Conservation (phyloP, 2,113 vertebrate species). For the Orthonyx spaldingii region DNA sequence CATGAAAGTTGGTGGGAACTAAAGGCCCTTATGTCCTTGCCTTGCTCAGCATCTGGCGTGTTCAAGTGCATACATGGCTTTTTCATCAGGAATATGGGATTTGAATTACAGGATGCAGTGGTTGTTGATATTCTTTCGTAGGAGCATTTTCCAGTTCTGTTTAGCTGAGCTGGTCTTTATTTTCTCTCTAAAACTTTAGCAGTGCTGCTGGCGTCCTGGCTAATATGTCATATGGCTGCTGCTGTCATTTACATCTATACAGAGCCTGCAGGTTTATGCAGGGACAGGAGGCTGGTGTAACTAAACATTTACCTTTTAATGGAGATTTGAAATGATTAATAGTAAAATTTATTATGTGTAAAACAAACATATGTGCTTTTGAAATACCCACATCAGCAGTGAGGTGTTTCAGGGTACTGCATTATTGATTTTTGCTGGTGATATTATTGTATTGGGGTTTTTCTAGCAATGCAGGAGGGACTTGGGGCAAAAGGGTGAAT, state of each 20-base stretch:
- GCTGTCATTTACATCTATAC: neutral
- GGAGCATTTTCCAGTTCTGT: neutral
- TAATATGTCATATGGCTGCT: too few relatives aligned
- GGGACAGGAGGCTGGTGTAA: neutral
- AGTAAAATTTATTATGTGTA: neutral
- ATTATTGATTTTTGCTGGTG: neutral
- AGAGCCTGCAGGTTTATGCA: neutral
- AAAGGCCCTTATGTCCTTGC: fast-evolving
- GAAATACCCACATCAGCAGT: neutral
- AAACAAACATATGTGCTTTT: neutral
- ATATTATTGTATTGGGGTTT: neutral
- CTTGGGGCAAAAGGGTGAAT: neutral
- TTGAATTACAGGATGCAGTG: neutral
- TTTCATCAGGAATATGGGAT: neutral
- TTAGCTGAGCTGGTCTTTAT: neutral
- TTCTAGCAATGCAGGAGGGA: neutral
- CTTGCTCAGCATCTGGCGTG: neutral
- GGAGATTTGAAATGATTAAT: neutral
- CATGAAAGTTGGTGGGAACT: neutral
- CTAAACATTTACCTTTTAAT: neutral
- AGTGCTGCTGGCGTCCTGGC: neutral
- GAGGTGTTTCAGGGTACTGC: neutral
- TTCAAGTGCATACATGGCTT: neutral
- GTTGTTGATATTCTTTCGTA: neutral
- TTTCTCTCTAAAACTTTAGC: neutral